phyloP scores from a whole-genome alignment of 1,140 invertebrate genomes.

The Leguminivora glycinivorella region DNA sequence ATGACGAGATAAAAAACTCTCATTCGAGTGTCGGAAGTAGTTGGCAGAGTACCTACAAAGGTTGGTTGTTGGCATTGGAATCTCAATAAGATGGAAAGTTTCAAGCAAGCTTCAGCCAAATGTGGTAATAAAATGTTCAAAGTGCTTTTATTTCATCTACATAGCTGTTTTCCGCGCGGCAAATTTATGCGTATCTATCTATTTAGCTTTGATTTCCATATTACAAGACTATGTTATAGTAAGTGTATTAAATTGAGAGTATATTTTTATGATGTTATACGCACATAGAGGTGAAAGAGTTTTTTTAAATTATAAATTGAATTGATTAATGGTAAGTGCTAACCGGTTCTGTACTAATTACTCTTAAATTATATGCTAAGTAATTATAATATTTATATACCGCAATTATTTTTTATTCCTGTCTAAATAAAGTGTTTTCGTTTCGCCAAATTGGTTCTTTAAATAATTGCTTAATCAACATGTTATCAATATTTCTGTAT shows the following conservation, averaged over 20 bases:
- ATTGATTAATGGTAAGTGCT: too few relatives aligned
- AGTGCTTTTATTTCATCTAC: slow-evolving; percentile 29
- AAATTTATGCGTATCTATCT: not conserved
- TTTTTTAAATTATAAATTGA: too few relatives aligned
- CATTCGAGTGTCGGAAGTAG: slow-evolving; percentile 38
- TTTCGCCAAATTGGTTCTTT: not conserved
- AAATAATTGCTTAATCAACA: not conserved
- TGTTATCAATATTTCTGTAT: not conserved
- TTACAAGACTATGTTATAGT: not conserved
- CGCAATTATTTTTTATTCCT: not conserved
- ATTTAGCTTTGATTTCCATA: not conserved
- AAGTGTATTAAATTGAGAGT: not conserved
- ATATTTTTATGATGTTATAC: not conserved
- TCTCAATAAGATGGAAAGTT: slow-evolving; percentile 41
- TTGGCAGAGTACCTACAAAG: slow-evolving; percentile 53
- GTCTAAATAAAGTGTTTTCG: not conserved
- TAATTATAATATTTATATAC: not conserved
- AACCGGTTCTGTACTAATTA: too few relatives aligned
- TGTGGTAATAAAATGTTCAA: slow-evolving; percentile 44
- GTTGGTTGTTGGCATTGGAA: slow-evolving; percentile 49
- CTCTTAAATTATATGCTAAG: too few relatives aligned
- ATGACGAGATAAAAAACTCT: slow-evolving; percentile 39
- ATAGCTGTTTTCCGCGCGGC: not conserved
- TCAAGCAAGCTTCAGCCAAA: slow-evolving; percentile 45
- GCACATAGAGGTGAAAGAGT: too few relatives aligned